phyloP scores from a whole-genome alignment of 2,113 vertebrate species.

The Stomatorhinus ivindoensis region DNA sequence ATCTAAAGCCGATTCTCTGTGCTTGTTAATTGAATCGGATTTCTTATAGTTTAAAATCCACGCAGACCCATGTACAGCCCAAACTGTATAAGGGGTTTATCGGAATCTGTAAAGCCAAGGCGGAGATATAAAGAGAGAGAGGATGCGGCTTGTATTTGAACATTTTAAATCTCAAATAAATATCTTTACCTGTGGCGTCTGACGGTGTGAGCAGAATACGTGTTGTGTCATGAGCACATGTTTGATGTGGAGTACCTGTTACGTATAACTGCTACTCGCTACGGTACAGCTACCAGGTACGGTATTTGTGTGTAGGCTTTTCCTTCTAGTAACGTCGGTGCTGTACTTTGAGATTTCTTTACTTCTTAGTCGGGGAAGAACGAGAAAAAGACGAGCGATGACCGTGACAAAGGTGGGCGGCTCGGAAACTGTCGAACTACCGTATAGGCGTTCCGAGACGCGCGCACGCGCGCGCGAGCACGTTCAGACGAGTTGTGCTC shows the following conservation, averaged over 20 bases:
- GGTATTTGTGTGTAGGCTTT: slow-evolving; percentile 16
- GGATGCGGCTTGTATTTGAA: slow-evolving; percentile 47
- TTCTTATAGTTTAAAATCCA: slow-evolving; percentile 71
- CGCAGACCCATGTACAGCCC: slow-evolving; percentile 52
- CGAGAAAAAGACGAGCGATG: not conserved
- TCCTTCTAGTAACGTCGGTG: not conserved
- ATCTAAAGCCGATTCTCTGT: slow-evolving; percentile 67
- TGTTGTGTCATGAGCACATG: not conserved
- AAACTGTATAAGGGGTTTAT: slow-evolving; percentile 72
- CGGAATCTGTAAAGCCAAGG: slow-evolving; percentile 60
- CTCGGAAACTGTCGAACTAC: slow-evolving; percentile 21
- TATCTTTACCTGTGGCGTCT: slow-evolving; percentile 37
- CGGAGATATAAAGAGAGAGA: slow-evolving; percentile 54
- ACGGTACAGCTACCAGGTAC: slow-evolving; percentile 33
- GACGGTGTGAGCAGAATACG: slow-evolving; percentile 3
- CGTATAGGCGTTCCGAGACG: slow-evolving; percentile 17
- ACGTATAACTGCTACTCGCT: slow-evolving; percentile 22
- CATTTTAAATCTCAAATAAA: slow-evolving; percentile 47
- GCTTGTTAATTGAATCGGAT: slow-evolving; percentile 71
- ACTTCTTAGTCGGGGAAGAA: not conserved
- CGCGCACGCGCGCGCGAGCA: not conserved
- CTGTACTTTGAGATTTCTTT: not conserved
- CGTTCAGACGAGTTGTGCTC: slow-evolving; percentile 20
- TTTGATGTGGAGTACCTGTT: slow-evolving; percentile 30
- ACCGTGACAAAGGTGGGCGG: not conserved